Evolutionary conservation across 2,888 invertebrate species (phyloP), one percentile per base, ranked within the genome.

Genomic region (Netelia fuscicornis): DNA sequence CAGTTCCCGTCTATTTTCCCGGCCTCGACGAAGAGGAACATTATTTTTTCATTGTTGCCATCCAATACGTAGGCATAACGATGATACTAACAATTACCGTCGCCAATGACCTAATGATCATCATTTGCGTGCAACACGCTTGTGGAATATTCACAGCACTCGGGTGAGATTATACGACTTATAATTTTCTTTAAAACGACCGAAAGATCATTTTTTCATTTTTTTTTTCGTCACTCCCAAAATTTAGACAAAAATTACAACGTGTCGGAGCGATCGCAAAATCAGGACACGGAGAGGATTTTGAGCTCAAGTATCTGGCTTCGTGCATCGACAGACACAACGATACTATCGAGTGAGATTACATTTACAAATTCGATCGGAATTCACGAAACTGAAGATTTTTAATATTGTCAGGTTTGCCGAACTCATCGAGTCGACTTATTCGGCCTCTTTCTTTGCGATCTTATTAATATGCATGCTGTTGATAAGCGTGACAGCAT

Each of bases 81-180:
- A 23, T 79, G 8, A 44, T 79, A 10, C 1, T 6, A 23, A 44
- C 48, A 1, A 17, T 60, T 37, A 9, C 75, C 42, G 2, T 42
- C 54, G 68, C 62, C 2, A 25, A 44, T 2, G 83, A 83, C 13
- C 23, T 74, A 44, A 54, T 74, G 5, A 70, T 62, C 20, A 62
- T 70, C 11, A 58, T 64, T 44, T 44, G 64, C 25, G 64, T 84
- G 6, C 72, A 84, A 25, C 80, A 84, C 30, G 79, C 74, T 20
- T 84, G 83, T 54, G 83, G 80, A 70, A 44, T 84, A 68, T 84
- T 84, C 48, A 52, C 79, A 23, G 20, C 74, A 44, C 37, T 84
- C 3, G 62, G 80, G 83, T 80, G 54, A 64, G 68, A 70, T 44
- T 60, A 17, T 42, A n/a, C 17, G 30, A 5, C 3, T 5, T 17